Evolutionary conservation across 2,888 invertebrate species (phyloP).

Genomic region (Agrotis puta): DNA sequence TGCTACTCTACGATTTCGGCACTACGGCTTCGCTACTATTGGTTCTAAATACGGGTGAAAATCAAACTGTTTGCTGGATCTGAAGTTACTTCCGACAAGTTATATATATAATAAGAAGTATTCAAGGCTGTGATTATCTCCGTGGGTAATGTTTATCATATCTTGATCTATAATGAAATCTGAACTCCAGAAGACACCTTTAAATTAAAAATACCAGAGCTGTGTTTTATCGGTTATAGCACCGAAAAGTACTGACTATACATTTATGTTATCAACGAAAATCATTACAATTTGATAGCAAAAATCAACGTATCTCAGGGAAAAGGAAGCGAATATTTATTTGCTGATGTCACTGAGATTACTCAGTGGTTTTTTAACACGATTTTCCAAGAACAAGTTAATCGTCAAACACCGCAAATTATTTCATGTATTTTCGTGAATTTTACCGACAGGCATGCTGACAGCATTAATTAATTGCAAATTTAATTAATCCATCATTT

Average conservation of each 20-base stretch:
- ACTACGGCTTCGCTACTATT: slow-evolving; percentile 55
- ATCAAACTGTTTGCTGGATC: slow-evolving; percentile 19
- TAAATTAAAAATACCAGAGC: slow-evolving; percentile 6
- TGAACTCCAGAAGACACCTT: background rate
- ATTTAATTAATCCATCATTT: no score
- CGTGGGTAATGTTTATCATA: background rate
- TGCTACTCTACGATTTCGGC: slow-evolving; percentile 51
- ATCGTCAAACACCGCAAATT: background rate
- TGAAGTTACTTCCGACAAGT: slow-evolving; percentile 11
- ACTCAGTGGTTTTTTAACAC: slow-evolving; percentile 6
- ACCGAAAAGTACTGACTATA: background rate
- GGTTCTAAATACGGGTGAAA: slow-evolving; percentile 20
- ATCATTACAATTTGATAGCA: slow-evolving; percentile 23
- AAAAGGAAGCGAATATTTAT: slow-evolving; percentile 16
- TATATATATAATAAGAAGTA: background rate
- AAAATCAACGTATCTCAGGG: slow-evolving; percentile 6
- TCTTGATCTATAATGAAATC: background rate
- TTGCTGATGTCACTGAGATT: slow-evolving; percentile 38
- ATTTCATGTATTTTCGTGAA: no score
- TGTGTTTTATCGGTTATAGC: slow-evolving; percentile 19
- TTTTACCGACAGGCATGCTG: background rate
- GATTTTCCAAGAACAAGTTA: slow-evolving; percentile 3
- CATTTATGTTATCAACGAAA: slow-evolving; percentile 9
- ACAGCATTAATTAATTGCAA: no score
- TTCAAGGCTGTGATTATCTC: background rate